phyloP scores from a whole-genome alignment of 2,797 vertebrate genomes.

The Acanthurus lineatus region DNA sequence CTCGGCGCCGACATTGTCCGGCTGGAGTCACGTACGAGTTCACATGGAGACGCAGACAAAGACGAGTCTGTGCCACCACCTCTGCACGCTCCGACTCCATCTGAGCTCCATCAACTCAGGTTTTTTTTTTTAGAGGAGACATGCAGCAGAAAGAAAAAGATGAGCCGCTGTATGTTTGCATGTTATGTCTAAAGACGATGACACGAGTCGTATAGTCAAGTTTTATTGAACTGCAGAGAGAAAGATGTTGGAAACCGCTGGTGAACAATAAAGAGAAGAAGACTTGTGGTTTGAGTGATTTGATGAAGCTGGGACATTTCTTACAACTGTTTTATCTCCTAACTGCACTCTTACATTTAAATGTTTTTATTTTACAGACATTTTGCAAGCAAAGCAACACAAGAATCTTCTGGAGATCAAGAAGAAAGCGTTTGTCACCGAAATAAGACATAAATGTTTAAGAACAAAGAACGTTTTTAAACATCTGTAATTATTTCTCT shows the following conservation, averaged over 20 bases:
- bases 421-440: too few relatives aligned
- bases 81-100: background rate
- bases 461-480: too few relatives aligned
- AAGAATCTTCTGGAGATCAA: too few relatives aligned
- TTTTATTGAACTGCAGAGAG: background rate
- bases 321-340: too few relatives aligned
- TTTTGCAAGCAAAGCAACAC: too few relatives aligned
- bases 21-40: conserved; percentile 40
- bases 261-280: background rate
- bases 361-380: too few relatives aligned
- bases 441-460: too few relatives aligned
- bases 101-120: background rate
- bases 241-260: background rate
- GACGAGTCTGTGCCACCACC: background rate
- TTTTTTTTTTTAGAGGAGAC: background rate
- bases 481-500: too few relatives aligned
- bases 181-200: background rate
- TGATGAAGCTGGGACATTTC: too few relatives aligned
- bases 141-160: background rate
- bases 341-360: too few relatives aligned
- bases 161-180: background rate
- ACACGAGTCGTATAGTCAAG: background rate
- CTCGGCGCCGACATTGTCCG: conserved; percentile 5
- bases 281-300: background rate
- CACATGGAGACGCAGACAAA: conserved; percentile 21